A percentile compares a stretch with the other conserved stretches of the same genome.
phyloP scores from a whole-genome alignment of 2,888 invertebrate genomes.

The Synanthedon tipuliformis region DNA sequence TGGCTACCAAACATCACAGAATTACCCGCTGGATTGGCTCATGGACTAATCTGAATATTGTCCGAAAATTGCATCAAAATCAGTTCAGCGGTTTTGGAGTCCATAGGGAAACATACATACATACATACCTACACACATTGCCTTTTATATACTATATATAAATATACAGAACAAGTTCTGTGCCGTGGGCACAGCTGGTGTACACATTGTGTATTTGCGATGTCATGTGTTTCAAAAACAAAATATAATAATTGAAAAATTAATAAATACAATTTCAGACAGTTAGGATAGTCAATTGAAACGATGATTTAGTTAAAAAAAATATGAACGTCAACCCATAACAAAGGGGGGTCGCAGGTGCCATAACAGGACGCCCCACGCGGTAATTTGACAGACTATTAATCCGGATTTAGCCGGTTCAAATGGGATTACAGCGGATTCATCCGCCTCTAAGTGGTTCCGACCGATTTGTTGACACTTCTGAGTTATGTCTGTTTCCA shows the following conservation, averaged over 20 bases:
- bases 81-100: too few relatives aligned
- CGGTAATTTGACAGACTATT: slow-evolving; percentile 66
- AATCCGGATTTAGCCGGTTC: slow-evolving; percentile 57
- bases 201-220: too few relatives aligned
- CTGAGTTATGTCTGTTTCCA: neutral
- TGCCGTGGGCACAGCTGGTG: too few relatives aligned
- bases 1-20: too few relatives aligned
- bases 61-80: too few relatives aligned
- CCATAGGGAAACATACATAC: too few relatives aligned
- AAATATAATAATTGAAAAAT: neutral
- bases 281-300: neutral
- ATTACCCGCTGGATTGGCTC: too few relatives aligned
- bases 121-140: too few relatives aligned
- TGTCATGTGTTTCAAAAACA: too few relatives aligned
- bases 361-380: slow-evolving; percentile 34
- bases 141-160: too few relatives aligned
- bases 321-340: neutral
- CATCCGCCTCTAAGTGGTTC: slow-evolving; percentile 44
- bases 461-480: slow-evolving; percentile 9
- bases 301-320: neutral
- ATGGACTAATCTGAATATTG: too few relatives aligned
- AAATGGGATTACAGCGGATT: slow-evolving; percentile 47
- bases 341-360: slow-evolving; percentile 44
- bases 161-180: too few relatives aligned
- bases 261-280: neutral